Evolutionary conservation across 2,113 vertebrate species (phyloP), one percentile per base, ranked within the genome.

Genomic region (Neodontobutis hainanensis): DNA sequence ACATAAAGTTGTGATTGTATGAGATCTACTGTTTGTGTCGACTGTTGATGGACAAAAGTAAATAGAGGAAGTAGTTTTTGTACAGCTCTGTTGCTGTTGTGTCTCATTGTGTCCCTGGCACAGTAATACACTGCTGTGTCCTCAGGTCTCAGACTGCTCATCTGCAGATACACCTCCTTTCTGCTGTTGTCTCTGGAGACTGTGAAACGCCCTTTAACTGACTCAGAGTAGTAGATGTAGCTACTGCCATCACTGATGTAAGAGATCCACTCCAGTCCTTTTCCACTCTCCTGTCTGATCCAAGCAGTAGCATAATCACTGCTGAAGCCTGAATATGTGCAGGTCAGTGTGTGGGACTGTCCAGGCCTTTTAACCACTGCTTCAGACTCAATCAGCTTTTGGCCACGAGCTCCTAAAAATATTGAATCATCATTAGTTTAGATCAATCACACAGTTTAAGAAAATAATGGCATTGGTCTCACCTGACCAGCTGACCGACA

Each of bases 231-330:
- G 50, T 5, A 32, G 16, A 27, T 51, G 27, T 11, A 34, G 32
- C 3, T 5, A 12, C 27, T 52, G 11, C 27, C 32, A 34, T 5
- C 4, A 10, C 49, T 51, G 7, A 52, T 52, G 50, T 11, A 52
- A 34, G 50, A 34, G 32, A 52, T 52, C 50, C 49, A 51, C 49
- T 51, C 49, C 49, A 51, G 49, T 5, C 49, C 49, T 51, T 51
- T 51, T 11, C 49, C 49, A 32, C 16, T 5, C 27, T 16, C 49
- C 49, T 32, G 49, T 34, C 47, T 49, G 47, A 49, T 50, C 49
- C 50, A 52, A 4, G 11, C 19, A 52, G 50, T 27, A 5, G 0
- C 16, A 51, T 27, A 34, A 52, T 52, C 27, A 34, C 50, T 52
- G 19, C 27, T 52, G 27, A 52, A 52, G 11, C 50, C 50, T 35